Evolutionary conservation across 2,797 vertebrate species (phyloP).

Genomic region (Gadopsis bispinosus): DNA sequence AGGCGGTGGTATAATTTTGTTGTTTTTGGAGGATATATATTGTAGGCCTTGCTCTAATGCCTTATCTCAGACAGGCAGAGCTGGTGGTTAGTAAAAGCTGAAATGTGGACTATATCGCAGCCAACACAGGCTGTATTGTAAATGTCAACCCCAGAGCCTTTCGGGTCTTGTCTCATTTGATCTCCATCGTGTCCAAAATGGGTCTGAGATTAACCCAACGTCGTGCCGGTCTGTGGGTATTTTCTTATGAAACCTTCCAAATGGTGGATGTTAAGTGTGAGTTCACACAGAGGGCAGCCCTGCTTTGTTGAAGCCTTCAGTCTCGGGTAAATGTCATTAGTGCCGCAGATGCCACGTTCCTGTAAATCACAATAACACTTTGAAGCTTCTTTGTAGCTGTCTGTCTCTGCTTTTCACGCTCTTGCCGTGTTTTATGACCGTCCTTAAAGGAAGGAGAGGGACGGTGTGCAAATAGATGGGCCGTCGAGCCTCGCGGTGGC

Average conservation of each 20-base stretch:
- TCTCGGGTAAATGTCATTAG: slow-evolving; percentile 27
- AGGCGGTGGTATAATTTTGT: slow-evolving; percentile 8
- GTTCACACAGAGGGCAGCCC: slow-evolving; percentile 54
- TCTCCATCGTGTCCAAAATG: slow-evolving; percentile 34
- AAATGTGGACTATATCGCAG: slow-evolving; percentile 21
- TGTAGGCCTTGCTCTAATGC: neutral
- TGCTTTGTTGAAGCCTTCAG: slow-evolving; percentile 32
- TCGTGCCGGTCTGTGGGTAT: slow-evolving; percentile 7
- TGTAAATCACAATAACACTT: slow-evolving; percentile 33
- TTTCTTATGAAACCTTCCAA: slow-evolving; percentile 20
- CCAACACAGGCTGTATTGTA: slow-evolving; percentile 38
- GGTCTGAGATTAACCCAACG: neutral
- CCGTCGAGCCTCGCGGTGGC: slow-evolving; percentile 22
- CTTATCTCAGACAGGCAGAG: slow-evolving; percentile 60
- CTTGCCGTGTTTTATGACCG: slow-evolving; percentile 2
- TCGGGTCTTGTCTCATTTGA: slow-evolving; percentile 40
- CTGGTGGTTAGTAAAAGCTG: slow-evolving; percentile 16
- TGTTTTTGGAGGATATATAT: slow-evolving; percentile 24
- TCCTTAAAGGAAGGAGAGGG: slow-evolving; percentile 13
- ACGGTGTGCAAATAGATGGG: neutral
- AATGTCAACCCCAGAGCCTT: slow-evolving; percentile 43
- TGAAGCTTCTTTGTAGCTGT: slow-evolving; percentile 3
- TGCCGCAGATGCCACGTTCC: slow-evolving; percentile 27
- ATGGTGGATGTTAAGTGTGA: slow-evolving; percentile 26
- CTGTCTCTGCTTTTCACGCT: slow-evolving; percentile 8